phyloP scores from a whole-genome alignment of 1,140 invertebrate species.

The Drosophila sp. region DNA sequence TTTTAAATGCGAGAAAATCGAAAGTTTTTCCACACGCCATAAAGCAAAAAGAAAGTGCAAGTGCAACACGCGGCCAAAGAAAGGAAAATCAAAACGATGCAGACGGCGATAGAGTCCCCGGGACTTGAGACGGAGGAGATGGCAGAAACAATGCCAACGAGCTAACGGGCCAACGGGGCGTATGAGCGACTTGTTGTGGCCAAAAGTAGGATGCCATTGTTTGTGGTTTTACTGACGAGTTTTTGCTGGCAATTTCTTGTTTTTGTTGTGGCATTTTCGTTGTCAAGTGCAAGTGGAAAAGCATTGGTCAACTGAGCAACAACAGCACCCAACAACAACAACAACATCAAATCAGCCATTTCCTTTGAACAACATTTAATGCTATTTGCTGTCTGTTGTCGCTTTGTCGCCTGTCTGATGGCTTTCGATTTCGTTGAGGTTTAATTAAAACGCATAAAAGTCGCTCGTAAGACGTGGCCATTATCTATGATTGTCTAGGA shows the following conservation, averaged over 20 bases:
- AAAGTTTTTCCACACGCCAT: slow-evolving; percentile 85
- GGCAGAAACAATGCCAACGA: slow-evolving; percentile 71
- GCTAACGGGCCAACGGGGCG: slow-evolving; percentile 78
- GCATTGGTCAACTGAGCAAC: slow-evolving; percentile 61
- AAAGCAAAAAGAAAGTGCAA: slow-evolving; percentile 85
- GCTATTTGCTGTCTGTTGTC: slow-evolving; percentile 24
- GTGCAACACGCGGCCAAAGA: slow-evolving; percentile 73
- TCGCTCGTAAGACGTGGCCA: slow-evolving; percentile 47
- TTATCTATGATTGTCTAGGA: slow-evolving; percentile 39
- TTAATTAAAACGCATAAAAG: slow-evolving; percentile 81
- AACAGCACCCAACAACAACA: slow-evolving; percentile 33
- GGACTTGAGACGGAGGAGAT: background rate
- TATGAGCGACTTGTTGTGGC: slow-evolving; percentile 80
- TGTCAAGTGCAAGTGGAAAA: slow-evolving; percentile 79
- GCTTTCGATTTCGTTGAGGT: slow-evolving; percentile 75
- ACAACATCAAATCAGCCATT: slow-evolving; percentile 59
- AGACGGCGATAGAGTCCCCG: background rate
- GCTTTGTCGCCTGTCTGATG: slow-evolving; percentile 24
- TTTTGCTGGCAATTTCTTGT: slow-evolving; percentile 25
- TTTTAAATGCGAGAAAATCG: slow-evolving; percentile 80
- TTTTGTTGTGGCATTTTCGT: slow-evolving; percentile 71
- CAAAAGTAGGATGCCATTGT: slow-evolving; percentile 82
- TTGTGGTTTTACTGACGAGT: slow-evolving; percentile 61
- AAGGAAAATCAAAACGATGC: slow-evolving; percentile 44
- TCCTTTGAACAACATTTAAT: slow-evolving; percentile 60